Percentiles rank a stretch among this genome's conserved stretches.
These are phyloP conservation scores for Dryomyza anilis DNA, from an alignment of 2,888 invertebrate species.

Conservation along the genomic window DNA sequence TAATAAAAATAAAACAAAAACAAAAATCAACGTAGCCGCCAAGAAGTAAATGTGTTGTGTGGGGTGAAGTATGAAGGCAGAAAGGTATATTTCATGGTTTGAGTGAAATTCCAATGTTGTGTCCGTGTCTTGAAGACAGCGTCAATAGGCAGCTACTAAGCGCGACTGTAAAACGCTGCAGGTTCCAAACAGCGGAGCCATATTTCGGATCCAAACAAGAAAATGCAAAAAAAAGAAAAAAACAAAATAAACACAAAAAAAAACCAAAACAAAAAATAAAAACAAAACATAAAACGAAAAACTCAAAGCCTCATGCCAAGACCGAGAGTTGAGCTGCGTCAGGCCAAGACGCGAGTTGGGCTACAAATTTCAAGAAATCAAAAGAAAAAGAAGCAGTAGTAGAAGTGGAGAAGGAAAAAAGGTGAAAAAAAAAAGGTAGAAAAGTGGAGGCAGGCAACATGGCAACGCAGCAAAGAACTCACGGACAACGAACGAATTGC, in stretches of 20 bases:
- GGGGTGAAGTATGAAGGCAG: conserved; percentile 32
- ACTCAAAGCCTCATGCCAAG: not conserved
- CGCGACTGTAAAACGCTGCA: conserved; percentile 23
- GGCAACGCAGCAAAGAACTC: too few species aligned
- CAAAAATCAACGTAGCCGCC: not conserved
- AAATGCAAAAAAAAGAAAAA: conserved; percentile 8
- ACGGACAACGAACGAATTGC: conserved; percentile 47
- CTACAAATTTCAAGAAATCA: too few species aligned
- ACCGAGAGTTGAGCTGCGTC: too few species aligned
- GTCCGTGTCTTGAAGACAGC: conserved; percentile 33
- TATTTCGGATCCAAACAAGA: conserved; percentile 38
- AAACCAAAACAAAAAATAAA: conserved; percentile 18
- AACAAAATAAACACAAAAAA: conserved; percentile 7
- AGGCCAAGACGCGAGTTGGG: too few species aligned
- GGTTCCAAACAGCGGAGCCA: conserved; percentile 14
- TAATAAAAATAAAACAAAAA: conserved; percentile 4
- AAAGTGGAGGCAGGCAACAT: too few species aligned
- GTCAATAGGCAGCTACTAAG: not conserved
- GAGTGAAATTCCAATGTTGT: conserved; percentile 50
- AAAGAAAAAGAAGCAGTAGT: too few species aligned
- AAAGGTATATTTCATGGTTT: conserved; percentile 43
- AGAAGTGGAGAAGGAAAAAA: too few species aligned
- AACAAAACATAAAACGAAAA: not conserved
- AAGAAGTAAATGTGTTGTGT: too few species aligned
- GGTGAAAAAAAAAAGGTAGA: too few species aligned